Evolutionary conservation across 2,888 invertebrate genomes (phyloP).

Genomic region (Blera fallax): DNA sequence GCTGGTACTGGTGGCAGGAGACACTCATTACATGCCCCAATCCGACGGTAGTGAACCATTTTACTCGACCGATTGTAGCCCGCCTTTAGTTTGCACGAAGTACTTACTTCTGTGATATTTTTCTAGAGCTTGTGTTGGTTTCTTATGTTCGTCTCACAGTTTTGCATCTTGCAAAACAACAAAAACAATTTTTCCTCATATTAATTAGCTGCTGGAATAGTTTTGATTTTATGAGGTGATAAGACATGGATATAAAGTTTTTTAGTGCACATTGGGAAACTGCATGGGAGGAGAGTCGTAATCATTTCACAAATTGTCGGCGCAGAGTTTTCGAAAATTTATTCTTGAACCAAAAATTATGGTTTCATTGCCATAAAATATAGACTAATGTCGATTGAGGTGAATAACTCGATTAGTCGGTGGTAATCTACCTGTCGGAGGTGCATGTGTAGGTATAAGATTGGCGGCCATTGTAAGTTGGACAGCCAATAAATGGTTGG

Average conservation of each 20-base stretch:
- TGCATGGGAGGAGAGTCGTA: background rate
- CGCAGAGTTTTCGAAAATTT: too few relatives aligned
- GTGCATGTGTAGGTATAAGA: slow-evolving; percentile 10
- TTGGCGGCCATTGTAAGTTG: background rate
- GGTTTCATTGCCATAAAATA: slow-evolving; percentile 69
- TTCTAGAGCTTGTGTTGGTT: slow-evolving; percentile 11
- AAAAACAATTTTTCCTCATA: slow-evolving; percentile 25
- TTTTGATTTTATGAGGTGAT: slow-evolving; percentile 53
- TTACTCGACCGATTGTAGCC: slow-evolving; percentile 26
- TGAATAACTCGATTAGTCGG: slow-evolving; percentile 65
- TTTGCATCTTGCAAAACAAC: slow-evolving; percentile 1
- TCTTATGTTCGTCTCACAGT: slow-evolving; percentile 23
- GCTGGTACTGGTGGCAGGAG: slow-evolving; percentile 22
- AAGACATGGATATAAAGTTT: slow-evolving; percentile 5
- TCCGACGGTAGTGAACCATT: slow-evolving; percentile 2
- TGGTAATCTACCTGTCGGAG: slow-evolving; percentile 22
- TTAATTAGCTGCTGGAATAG: slow-evolving; percentile 55
- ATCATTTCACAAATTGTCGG: background rate
- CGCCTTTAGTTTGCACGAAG: slow-evolving; percentile 50
- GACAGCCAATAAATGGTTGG: background rate
- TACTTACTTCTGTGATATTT: background rate
- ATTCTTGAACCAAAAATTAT: background rate
- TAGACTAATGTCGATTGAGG: slow-evolving; percentile 58
- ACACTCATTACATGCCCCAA: slow-evolving; percentile 21
- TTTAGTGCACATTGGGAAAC: slow-evolving; percentile 22